Conservation (phyloP, 2,797 vertebrate species). For the Corythornis leucogaster region DNA sequence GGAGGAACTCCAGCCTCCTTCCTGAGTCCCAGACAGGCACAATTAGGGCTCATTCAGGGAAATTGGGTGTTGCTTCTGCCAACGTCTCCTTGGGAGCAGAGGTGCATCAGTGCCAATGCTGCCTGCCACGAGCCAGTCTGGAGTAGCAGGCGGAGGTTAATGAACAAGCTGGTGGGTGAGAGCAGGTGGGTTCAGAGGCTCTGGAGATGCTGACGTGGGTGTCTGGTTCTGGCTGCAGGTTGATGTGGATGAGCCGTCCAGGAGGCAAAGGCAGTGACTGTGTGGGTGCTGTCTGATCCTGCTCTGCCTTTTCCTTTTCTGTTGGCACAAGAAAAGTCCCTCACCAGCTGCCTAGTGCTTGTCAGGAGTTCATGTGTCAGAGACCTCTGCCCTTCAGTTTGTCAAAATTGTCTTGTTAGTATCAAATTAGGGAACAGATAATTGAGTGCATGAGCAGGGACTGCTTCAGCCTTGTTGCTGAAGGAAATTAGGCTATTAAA, state of each 20-base stretch:
- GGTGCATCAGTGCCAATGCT: not conserved
- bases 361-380: not conserved
- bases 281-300: fast-evolving
- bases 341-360: not conserved
- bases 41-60: not conserved
- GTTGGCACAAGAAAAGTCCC: not conserved
- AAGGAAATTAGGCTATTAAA: not conserved
- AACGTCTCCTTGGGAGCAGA: not conserved
- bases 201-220: not conserved
- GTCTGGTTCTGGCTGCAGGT: not conserved
- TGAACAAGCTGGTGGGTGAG: not conserved
- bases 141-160: not conserved
- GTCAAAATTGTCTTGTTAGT: not conserved
- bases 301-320: not conserved
- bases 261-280: not conserved
- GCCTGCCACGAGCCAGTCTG: not conserved
- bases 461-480: not conserved
- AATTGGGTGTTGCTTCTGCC: fast-evolving
- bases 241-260: not conserved
- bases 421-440: not conserved
- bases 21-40: not conserved
- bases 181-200: not conserved
- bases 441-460: not conserved
- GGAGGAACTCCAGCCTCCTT: not conserved
- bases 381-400: not conserved